These are phyloP conservation scores for Heterodera schachtii DNA, from an alignment of 1,140 invertebrate species.

Conservation along the genomic window DNA sequence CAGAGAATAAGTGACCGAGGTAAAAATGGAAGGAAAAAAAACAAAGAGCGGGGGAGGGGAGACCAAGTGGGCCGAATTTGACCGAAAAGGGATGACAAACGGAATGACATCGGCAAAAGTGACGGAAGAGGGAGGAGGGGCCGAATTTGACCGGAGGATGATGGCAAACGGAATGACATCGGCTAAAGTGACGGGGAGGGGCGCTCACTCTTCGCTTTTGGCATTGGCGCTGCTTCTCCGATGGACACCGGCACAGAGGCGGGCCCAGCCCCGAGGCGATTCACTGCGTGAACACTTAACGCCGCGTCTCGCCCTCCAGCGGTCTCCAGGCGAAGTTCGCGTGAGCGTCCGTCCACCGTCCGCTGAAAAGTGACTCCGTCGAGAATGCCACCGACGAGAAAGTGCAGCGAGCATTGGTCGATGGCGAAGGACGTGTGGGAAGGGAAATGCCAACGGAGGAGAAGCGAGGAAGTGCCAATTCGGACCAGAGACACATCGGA, in stretches of 20 bases:
- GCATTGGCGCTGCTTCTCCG: background rate
- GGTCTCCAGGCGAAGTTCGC: constrained; percentile 46
- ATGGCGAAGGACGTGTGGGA: constrained; percentile 10
- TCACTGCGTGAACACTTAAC: constrained; percentile 45
- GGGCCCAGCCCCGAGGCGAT: constrained; percentile 47
- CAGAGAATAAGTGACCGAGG: background rate
- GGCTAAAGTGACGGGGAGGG: background rate
- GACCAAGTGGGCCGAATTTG: background rate
- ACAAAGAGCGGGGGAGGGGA: constrained; percentile 3
- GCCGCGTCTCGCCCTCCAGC: constrained; percentile 19
- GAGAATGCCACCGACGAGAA: constrained; percentile 49
- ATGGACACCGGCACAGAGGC: constrained; percentile 34
- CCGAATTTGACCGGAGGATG: no score
- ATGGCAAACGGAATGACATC: background rate
- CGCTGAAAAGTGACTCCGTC: constrained; percentile 44
- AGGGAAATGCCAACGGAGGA: constrained; percentile 48
- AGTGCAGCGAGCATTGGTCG: constrained; percentile 45
- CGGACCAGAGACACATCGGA: constrained; percentile 30
- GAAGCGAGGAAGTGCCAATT: constrained; percentile 13
- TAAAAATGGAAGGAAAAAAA: background rate
- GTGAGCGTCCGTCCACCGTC: constrained; percentile 47
- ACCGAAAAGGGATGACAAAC: background rate
- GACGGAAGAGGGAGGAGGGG: background rate
- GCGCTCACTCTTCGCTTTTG: constrained; percentile 21
- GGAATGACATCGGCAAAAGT: background rate